Evolutionary conservation across 2,888 invertebrate genomes (phyloP).

Genomic region (Lithodes maja): DNA sequence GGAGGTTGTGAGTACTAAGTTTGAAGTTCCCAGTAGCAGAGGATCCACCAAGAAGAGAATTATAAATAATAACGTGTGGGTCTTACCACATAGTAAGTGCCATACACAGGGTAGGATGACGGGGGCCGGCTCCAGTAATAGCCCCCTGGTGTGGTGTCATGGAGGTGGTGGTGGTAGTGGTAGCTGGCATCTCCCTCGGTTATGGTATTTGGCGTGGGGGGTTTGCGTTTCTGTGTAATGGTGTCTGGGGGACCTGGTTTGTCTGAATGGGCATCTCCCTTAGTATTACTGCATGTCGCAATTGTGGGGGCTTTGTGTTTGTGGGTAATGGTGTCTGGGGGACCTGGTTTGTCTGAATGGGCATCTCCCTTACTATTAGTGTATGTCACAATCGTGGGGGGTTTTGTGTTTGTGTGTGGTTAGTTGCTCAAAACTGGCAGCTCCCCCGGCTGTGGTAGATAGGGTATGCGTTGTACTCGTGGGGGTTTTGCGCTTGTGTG

Average conservation of each 20-base stretch:
- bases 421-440: too few species aligned
- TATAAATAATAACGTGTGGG: conserved; percentile 51
- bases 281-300: too few species aligned
- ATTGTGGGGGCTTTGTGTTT: not conserved
- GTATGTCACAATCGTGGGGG: not conserved
- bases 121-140: conserved; percentile 47
- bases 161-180: not conserved
- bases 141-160: not conserved
- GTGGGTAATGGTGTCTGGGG: not conserved
- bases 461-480: not conserved
- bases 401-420: too few species aligned
- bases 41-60: conserved; percentile 49
- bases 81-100: conserved; percentile 61
- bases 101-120: conserved; percentile 58
- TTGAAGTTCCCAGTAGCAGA: conserved; percentile 35
- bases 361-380: conserved; percentile 7
- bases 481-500: not conserved
- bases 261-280: too few species aligned
- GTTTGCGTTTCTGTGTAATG: too few species aligned
- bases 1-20: conserved; percentile 20
- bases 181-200: conserved; percentile 7
- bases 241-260: too few species aligned
- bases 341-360: not conserved
- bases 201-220: too few species aligned
- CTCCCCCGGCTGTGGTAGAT: not conserved